Percentiles rank a stretch among this genome's conserved stretches.
Conservation (phyloP, 2,797 vertebrate species). For the Parauchenoglanis ngamensis region DNA sequence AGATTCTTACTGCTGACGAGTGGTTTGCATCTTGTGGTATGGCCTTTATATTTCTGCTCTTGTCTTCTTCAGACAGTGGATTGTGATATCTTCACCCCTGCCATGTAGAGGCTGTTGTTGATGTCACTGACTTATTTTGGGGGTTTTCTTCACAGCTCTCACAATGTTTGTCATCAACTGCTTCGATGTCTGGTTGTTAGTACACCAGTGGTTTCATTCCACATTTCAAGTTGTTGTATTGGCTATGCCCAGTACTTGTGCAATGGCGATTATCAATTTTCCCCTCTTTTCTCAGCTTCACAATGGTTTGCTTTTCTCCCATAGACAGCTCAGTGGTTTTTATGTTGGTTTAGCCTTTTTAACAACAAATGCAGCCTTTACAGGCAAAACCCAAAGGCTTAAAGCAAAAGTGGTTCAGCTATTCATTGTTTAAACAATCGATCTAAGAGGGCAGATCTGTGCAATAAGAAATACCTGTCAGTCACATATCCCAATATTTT, state of each 20-base stretch:
- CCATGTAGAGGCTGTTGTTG: background rate
- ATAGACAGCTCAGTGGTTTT: background rate
- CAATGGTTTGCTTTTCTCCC: background rate
- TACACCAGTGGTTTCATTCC: background rate
- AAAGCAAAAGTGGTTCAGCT: background rate
- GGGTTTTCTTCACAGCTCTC: background rate
- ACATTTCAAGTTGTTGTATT: background rate
- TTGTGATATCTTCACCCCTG: background rate
- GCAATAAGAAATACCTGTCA: background rate
- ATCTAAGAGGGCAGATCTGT: background rate
- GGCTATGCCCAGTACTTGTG: background rate
- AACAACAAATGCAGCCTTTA: background rate
- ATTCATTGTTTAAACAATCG: background rate
- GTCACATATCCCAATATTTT: background rate
- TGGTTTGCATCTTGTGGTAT: background rate
- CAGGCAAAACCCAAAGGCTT: background rate
- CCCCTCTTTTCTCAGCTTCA: background rate
- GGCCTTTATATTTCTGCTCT: background rate
- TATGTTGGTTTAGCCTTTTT: background rate
- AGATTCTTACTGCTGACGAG: background rate
- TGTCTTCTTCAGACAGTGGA: background rate
- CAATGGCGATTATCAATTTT: background rate
- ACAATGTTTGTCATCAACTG: background rate
- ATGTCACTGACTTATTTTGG: background rate
- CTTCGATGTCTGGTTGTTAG: background rate